Evolutionary conservation across 2,888 invertebrate genomes (phyloP).

Genomic region (Drosophila leonis): DNA sequence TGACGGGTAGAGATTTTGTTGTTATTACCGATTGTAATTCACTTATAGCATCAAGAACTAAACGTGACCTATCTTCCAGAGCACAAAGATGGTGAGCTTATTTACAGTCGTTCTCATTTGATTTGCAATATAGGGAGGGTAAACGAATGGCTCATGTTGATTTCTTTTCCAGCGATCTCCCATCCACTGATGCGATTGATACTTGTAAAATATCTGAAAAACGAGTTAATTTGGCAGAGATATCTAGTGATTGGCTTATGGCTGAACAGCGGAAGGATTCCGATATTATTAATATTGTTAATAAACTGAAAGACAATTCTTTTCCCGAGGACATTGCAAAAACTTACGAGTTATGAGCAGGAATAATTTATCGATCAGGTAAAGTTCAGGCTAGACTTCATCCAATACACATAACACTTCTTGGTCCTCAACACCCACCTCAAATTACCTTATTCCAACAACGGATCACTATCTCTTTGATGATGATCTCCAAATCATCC

Average conservation of each 20-base stretch:
- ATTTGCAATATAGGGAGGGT: not conserved
- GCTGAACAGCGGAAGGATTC: not conserved
- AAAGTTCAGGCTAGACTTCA: too few species aligned
- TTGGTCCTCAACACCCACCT: too few species aligned
- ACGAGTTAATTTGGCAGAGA: not conserved
- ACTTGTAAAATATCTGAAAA: not conserved
- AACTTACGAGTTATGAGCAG: not conserved
- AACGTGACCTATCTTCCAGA: not conserved
- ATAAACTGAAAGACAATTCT: not conserved
- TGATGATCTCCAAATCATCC: too few species aligned
- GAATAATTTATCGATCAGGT: not conserved
- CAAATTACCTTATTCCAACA: too few species aligned
- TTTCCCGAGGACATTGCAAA: not conserved
- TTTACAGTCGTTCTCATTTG: not conserved
- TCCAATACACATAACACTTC: too few species aligned
- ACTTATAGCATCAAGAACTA: not conserved
- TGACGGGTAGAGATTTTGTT: not conserved
- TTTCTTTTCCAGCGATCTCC: not conserved
- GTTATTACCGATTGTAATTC: not conserved
- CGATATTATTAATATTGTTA: not conserved
- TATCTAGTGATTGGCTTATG: slow-evolving; percentile 1
- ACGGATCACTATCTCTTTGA: too few species aligned
- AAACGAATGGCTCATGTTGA: not conserved
- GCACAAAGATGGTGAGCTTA: not conserved
- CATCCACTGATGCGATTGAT: too few species aligned